Percentiles rank a stretch among this genome's conserved stretches.
phyloP scores from a whole-genome alignment of 2,113 vertebrate genomes.

The Microcebus tavaratra region DNA sequence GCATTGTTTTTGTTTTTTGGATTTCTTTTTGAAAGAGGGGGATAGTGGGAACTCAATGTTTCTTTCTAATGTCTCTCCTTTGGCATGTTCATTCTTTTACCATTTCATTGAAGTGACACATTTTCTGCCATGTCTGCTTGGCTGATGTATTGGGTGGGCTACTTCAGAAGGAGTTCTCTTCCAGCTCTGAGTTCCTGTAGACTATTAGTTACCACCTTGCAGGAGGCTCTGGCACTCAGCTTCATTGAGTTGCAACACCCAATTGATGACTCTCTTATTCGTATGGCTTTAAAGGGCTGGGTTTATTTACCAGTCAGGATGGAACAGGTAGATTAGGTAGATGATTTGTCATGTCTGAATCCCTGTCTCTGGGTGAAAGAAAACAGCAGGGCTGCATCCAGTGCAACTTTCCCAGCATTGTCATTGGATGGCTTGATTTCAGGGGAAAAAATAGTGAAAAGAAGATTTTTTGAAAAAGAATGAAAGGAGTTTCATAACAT shows the following conservation, averaged over 20 bases:
- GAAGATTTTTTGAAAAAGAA: not conserved
- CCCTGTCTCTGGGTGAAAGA: constrained; percentile 28
- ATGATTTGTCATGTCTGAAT: not conserved
- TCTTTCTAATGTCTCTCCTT: not conserved
- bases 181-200: not conserved
- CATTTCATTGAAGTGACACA: constrained; percentile 10
- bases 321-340: not conserved
- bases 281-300: not conserved
- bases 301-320: not conserved
- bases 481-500: not conserved
- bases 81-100: not conserved
- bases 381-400: not conserved
- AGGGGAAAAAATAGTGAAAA: not conserved
- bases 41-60: not conserved
- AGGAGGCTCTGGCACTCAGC: not conserved
- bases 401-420: not conserved
- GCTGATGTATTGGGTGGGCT: not conserved
- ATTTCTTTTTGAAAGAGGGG: not conserved
- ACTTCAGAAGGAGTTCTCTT: not conserved
- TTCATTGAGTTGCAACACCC: not conserved
- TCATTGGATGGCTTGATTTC: not conserved
- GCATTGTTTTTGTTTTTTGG: not conserved
- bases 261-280: not conserved
- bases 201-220: not conserved
- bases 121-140: constrained; percentile 26